Evolutionary conservation across 2,888 invertebrate species (phyloP), one percentile per base, ranked within the genome.

Genomic region (Hypercompe scribonia): DNA sequence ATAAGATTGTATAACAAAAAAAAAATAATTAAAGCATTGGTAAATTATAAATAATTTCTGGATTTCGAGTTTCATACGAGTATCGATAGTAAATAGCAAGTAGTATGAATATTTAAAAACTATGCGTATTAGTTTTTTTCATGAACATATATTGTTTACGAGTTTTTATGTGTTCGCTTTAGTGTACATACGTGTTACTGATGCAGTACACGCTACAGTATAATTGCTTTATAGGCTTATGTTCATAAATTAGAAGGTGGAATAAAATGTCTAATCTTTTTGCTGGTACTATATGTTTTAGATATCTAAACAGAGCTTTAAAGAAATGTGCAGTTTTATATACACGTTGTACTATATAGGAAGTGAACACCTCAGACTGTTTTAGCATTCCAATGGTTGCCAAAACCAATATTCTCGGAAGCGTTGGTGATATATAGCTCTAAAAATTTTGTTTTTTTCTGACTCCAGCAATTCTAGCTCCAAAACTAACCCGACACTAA

Each of bases 111-210:
- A 74, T 36, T 71, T 71, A 73, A 66, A 75, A 78, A 74, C 67
- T 31, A 67, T 74, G 73, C 73, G 67, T 74, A 78, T 71, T n/a
- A 76, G 71, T 75, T 76, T 71, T 46, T 80, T 76, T 77, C 74
- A 78, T 74, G 76, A 61, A 68, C 74, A 68, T 65, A 85, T 74
- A 80, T 82, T 79, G 78, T 85, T 85, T 82, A 85, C 72, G 78
- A 77, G 78, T 76, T 78, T 84, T 81, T 77, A 75, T 77, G 73
- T 77, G 78, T 79, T 77, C 50, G 46, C 64, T 79, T 73, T 74
- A 72, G 70, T 72, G 74, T 81, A 66, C 42, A 72, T 71, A 71
- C 70, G 46, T 75, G 33, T 70, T 84, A 77, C 77, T 75, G 73
- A 64, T 77, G 75, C 73, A 76, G 36, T 69, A 69, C 65, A 71